Evolutionary conservation across 1,140 invertebrate genomes (phyloP).

Genomic region (Cardiocondyla obscurior): DNA sequence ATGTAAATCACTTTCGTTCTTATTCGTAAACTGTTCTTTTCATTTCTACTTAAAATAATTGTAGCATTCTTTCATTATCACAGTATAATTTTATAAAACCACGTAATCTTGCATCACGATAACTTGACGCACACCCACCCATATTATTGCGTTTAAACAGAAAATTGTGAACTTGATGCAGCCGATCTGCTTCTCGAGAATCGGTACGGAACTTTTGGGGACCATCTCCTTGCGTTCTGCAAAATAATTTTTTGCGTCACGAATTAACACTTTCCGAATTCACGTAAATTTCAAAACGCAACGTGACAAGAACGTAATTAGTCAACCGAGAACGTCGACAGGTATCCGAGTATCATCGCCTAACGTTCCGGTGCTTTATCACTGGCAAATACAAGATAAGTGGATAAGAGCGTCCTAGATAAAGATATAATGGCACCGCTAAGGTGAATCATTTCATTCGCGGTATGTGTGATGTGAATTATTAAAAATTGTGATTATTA

Average conservation of each 20-base stretch:
- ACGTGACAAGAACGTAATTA: conserved; percentile 25
- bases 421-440: conserved; percentile 30
- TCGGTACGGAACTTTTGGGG: conserved; percentile 77
- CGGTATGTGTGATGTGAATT: conserved; percentile 8
- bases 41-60: background rate
- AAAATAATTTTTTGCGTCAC: conserved; percentile 5
- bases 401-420: conserved; percentile 81
- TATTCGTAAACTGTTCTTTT: background rate
- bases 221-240: conserved; percentile 64
- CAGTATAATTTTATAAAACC: conserved; percentile 11
- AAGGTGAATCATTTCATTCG: conserved; percentile 46
- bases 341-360: conserved; percentile 58
- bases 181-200: conserved; percentile 87
- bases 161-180: conserved; percentile 89
- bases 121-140: conserved; percentile 84
- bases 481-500: conserved; percentile 5
- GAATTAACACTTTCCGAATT: conserved; percentile 17
- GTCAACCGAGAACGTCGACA: conserved; percentile 54
- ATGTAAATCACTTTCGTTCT: background rate
- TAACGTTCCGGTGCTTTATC: conserved; percentile 73
- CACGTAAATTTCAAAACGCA: background rate
- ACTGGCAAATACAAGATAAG: conserved; percentile 80
- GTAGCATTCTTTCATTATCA: conserved; percentile 22
- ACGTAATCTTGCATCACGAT: conserved; percentile 19
- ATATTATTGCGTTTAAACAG: conserved; percentile 88